Evolutionary conservation across 2,113 vertebrate genomes (phyloP).

Genomic region (Phasianus colchicus): DNA sequence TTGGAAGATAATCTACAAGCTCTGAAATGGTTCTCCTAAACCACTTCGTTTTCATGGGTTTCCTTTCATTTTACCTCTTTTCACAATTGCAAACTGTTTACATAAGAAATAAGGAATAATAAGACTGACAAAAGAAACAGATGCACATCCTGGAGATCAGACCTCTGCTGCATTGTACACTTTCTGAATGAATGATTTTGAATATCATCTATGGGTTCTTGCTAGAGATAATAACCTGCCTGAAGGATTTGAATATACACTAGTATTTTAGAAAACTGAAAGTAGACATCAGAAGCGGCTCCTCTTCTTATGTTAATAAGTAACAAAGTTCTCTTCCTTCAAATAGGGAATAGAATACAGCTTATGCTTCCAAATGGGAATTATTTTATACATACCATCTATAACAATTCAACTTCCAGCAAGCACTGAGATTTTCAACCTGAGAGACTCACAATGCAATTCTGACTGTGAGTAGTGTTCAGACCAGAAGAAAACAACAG

Average conservation of each 20-base stretch:
- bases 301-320: background rate
- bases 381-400: background rate
- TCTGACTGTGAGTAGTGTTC: background rate
- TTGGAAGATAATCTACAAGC: background rate
- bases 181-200: background rate
- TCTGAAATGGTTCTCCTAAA: background rate
- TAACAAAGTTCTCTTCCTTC: background rate
- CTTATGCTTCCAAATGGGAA: background rate
- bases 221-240: background rate
- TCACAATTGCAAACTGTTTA: background rate
- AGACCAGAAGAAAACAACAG: background rate
- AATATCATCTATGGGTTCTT: background rate
- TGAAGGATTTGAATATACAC: background rate
- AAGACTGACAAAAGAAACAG: background rate
- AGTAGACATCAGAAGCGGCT: background rate
- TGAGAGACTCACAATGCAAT: background rate
- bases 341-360: background rate
- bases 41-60: background rate
- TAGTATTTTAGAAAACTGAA: background rate
- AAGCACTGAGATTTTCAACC: background rate
- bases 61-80: background rate
- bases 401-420: background rate
- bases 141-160: background rate
- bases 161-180: background rate
- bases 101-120: background rate